A percentile compares a stretch with the other conserved stretches of the same genome.
Conservation (phyloP, 2,888 invertebrate species). For the Penaeus monodon region DNA sequence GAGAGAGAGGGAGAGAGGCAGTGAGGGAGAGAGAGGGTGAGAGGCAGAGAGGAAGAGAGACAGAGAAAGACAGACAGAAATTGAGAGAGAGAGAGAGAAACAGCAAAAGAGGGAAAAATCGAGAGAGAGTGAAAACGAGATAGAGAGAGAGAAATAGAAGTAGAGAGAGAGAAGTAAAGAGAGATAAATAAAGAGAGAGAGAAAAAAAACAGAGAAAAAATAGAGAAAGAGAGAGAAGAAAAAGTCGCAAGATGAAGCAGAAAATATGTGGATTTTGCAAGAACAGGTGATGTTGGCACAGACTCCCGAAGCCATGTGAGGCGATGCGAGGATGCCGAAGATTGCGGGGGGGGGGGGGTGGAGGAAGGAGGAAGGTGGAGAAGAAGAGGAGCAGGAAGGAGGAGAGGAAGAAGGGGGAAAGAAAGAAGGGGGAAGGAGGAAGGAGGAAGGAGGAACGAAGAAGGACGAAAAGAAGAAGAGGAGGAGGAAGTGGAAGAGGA, state of each 20-base stretch:
- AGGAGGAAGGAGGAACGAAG: not conserved
- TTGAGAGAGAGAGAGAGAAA: not conserved
- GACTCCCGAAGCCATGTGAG: no score
- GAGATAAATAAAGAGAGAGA: not conserved
- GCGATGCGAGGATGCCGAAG: no score
- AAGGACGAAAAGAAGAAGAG: not conserved
- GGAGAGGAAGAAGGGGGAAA: not conserved
- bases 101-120: not conserved
- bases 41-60: not conserved
- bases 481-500: not conserved
- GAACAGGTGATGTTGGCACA: no score
- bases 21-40: no score
- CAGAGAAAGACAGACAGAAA: not conserved
- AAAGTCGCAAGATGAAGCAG: no score
- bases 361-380: not conserved
- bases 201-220: not conserved
- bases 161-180: not conserved
- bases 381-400: not conserved
- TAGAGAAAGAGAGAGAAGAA: not conserved
- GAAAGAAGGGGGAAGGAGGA: not conserved
- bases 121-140: constrained; percentile 8
- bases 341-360: not conserved
- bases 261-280: no score
- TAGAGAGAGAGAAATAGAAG: not conserved
- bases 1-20: no score